Percentiles rank a stretch among this genome's conserved stretches.
These are phyloP conservation scores for Zophobas morio DNA, from an alignment of 1,140 invertebrate genomes.

Conservation along the genomic window DNA sequence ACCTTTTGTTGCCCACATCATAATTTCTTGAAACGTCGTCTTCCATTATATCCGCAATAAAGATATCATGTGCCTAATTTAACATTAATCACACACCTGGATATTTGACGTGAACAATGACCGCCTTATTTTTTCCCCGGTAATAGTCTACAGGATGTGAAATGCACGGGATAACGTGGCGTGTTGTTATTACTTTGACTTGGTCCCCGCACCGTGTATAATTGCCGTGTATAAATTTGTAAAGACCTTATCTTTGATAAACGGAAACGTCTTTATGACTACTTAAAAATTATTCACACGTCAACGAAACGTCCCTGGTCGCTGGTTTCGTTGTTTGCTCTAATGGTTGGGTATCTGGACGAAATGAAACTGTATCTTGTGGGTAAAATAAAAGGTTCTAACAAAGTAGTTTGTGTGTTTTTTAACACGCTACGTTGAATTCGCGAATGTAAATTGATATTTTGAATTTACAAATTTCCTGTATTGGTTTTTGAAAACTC, in stretches of 20 bases:
- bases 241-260: conserved; percentile 32
- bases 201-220: conserved; percentile 22
- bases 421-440: no score
- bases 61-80: conserved; percentile 39
- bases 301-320: neutral
- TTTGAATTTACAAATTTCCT: no score
- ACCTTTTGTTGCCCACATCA: conserved; percentile 18
- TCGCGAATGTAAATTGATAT: no score
- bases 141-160: conserved; percentile 29
- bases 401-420: no score
- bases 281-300: conserved; percentile 2
- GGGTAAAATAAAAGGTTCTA: no score
- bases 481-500: no score
- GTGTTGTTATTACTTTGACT: conserved; percentile 25
- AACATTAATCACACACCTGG: conserved; percentile 40
- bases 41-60: conserved; percentile 32
- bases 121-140: conserved; percentile 7
- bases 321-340: no score
- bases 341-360: no score
- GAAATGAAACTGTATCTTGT: no score
- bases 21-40: neutral
- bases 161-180: conserved; percentile 25
- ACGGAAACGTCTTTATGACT: conserved; percentile 34
- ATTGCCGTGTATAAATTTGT: conserved; percentile 34
- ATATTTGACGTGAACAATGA: conserved; percentile 31